phyloP scores from a whole-genome alignment of 2,113 vertebrate genomes.

The Leptosomus discolor region DNA sequence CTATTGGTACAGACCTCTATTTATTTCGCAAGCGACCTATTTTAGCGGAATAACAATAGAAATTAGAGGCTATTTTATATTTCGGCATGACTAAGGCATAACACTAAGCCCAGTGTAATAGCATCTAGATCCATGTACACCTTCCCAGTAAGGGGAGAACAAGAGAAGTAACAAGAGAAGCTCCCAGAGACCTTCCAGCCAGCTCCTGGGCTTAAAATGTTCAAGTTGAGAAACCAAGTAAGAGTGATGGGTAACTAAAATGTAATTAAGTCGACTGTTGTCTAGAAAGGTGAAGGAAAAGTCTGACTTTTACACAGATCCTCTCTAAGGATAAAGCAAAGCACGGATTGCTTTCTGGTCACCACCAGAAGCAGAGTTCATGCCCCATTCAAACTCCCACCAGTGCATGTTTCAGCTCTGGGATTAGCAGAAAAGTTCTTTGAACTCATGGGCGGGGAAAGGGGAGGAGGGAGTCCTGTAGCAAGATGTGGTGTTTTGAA shows the following conservation, averaged over 20 bases:
- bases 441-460: neutral
- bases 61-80: neutral
- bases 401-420: fast-evolving
- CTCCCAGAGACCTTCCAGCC: neutral
- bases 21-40: neutral
- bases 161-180: neutral
- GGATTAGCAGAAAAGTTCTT: too few relatives aligned
- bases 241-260: neutral
- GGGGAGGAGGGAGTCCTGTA: neutral
- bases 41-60: neutral
- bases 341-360: fast-evolving
- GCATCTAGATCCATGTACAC: neutral
- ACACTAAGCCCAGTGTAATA: fast-evolving
- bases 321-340: neutral
- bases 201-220: neutral
- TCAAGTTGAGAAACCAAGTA: fast-evolving
- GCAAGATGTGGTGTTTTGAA: neutral
- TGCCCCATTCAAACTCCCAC: too few relatives aligned
- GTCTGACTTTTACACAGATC: too few relatives aligned
- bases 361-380: neutral
- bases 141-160: too few relatives aligned
- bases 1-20: fast-evolving
- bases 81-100: neutral
- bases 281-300: neutral
- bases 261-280: neutral